Percentiles rank a stretch among this genome's conserved stretches.
These are phyloP conservation scores for Habropoda laboriosa DNA, from an alignment of 1,140 invertebrate species.

Conservation along the genomic window DNA sequence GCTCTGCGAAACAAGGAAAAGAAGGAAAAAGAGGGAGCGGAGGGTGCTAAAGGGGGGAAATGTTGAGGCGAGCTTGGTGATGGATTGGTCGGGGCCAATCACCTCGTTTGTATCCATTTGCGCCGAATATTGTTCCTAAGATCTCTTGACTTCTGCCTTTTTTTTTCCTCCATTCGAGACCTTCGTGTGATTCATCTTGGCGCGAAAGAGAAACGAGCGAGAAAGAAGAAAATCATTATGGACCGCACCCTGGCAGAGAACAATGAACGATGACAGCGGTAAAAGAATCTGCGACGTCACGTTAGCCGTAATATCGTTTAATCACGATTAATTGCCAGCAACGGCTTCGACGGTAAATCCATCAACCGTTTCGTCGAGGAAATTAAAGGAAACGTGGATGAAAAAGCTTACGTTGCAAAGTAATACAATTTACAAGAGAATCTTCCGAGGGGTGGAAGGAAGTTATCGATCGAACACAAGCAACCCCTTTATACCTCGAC, in stretches of 20 bases:
- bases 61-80: slow-evolving; percentile 59
- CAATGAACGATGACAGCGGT: slow-evolving; percentile 48
- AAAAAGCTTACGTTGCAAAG: not conserved
- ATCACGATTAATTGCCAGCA: slow-evolving; percentile 61
- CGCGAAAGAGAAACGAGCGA: slow-evolving; percentile 10
- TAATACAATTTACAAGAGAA: too few species aligned
- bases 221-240: slow-evolving; percentile 33
- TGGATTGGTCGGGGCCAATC: slow-evolving; percentile 73
- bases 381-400: not conserved
- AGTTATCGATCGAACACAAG: not conserved
- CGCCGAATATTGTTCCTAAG: slow-evolving; percentile 72
- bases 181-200: slow-evolving; percentile 63
- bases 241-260: not conserved
- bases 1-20: not conserved
- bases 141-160: slow-evolving; percentile 51
- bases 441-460: not conserved
- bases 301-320: slow-evolving; percentile 43
- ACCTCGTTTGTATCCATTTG: slow-evolving; percentile 77
- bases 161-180: slow-evolving; percentile 25
- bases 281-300: slow-evolving; percentile 55
- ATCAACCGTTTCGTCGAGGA: slow-evolving; percentile 28
- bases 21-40: slow-evolving; percentile 1
- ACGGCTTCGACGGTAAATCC: not conserved
- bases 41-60: slow-evolving; percentile 43
- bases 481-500: too few species aligned